Evolutionary conservation across 2,888 invertebrate species (phyloP), one percentile per base, ranked within the genome.

Genomic region (Copidosoma aretas): DNA sequence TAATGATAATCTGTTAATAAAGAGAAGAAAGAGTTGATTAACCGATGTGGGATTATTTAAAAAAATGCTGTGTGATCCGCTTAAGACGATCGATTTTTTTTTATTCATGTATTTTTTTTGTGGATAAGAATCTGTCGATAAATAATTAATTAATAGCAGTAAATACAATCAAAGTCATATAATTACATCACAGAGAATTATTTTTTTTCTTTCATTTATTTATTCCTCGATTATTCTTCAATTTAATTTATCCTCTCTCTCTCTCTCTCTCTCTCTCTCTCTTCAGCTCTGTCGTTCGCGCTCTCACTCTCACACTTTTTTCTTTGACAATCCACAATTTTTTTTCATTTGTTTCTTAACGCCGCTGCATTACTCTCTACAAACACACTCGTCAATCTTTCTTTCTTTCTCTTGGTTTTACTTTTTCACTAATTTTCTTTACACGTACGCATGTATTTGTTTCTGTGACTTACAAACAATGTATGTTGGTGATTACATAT

Each of bases 101-200:
- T 32, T 32, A 32, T 32, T 32, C 3, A 5, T 32, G 8, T 32
- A 5, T 32, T 32, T 32, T 32, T 32, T 32, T 32, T 32, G 32
- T 67, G 64, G 68, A 46, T 46, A 64, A 71, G 69, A 67, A 64
- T 71, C 66, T 70, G 67, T 67, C 64, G 67, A 70, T 69, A 71
- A 71, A 71, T 71, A 70, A 71, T 71, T 70, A 69, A 67, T 71
- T 67, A 69, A 71, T 71, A 69, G 69, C 64, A 69, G 69, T 69
- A 71, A 71, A 73, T 73, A 72, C 73, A 77, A 75, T 77, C 72
- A 76, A 32, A 78, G 74, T 76, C 72, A 75, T 79, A 77, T 76
- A 78, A 77, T 78, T 78, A 79, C 77, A 78, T 79, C 78, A 78
- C 78, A 80, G 78, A 78, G 77, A 78, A 76, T 79, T 77, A 77